These are phyloP conservation scores for Catamblyrhynchus diadema DNA, from an alignment of 2,797 vertebrate species.

Conservation along the genomic window DNA sequence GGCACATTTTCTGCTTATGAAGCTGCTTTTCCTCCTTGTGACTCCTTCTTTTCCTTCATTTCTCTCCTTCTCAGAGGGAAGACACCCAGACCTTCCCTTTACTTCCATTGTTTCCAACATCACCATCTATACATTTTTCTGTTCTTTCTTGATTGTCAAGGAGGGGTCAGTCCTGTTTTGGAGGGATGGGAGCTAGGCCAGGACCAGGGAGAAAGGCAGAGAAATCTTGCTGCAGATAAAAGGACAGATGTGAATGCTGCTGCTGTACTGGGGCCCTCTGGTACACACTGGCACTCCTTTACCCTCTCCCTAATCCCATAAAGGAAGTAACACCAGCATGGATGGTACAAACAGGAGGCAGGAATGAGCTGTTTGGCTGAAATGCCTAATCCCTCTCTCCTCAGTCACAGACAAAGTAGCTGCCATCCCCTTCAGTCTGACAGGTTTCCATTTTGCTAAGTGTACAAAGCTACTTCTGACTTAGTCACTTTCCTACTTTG, in stretches of 20 bases:
- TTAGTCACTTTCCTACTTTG: neutral
- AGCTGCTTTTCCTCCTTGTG: neutral
- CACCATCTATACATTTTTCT: neutral
- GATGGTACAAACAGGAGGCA: conserved; percentile 17
- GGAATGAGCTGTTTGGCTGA: neutral
- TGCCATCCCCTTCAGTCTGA: neutral
- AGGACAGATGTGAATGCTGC: neutral
- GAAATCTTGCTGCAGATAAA: neutral
- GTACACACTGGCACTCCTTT: neutral
- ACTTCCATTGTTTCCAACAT: neutral
- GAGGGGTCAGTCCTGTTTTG: neutral
- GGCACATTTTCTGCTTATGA: neutral
- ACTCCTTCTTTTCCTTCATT: neutral
- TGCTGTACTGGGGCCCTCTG: neutral
- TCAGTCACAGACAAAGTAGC: neutral
- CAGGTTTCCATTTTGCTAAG: neutral
- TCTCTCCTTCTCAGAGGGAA: neutral
- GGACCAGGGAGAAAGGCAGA: neutral
- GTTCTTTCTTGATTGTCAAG: neutral
- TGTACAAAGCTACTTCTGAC: neutral
- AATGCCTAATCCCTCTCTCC: conserved; percentile 12
- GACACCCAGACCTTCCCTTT: neutral
- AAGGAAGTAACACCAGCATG: conserved; percentile 5
- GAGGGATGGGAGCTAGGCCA: neutral
- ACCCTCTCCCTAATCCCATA: conserved; percentile 1